phyloP scores from a whole-genome alignment of 2,888 invertebrate species.

The Lithodes maja region DNA sequence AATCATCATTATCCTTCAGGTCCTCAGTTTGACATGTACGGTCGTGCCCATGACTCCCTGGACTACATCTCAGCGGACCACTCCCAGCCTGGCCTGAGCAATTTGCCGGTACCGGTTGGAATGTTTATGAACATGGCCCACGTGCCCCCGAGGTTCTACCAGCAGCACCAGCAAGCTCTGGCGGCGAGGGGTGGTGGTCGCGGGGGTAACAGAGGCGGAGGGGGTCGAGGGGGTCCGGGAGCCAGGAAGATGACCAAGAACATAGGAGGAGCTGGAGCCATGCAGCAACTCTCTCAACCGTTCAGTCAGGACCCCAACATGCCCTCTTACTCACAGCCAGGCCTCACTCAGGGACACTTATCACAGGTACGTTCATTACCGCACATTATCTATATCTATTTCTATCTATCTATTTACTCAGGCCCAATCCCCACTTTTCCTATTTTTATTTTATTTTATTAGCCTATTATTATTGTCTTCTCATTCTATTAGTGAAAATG shows the following conservation, averaged over 20 bases:
- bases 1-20: no score
- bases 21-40: conserved; percentile 66
- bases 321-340: conserved; percentile 74
- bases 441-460: no score
- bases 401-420: no score
- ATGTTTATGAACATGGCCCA: conserved; percentile 95
- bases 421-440: no score
- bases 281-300: conserved; percentile 60
- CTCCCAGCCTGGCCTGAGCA: conserved; percentile 80
- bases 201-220: conserved; percentile 46
- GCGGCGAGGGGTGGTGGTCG: conserved; percentile 53
- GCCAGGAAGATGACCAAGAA: conserved; percentile 48
- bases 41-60: conserved; percentile 84
- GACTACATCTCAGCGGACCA: conserved; percentile 92
- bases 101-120: conserved; percentile 92
- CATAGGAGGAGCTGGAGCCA: conserved; percentile 35
- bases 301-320: conserved; percentile 68
- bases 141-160: conserved; percentile 84
- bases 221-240: not conserved
- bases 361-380: conserved; percentile 73
- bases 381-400: no score
- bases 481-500: no score
- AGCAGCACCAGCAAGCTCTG: conserved; percentile 83
- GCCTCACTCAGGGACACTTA: conserved; percentile 82
- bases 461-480: no score